Evolutionary conservation across 2,888 invertebrate genomes (phyloP).

Genomic region (Caenorhabditis drosophilae): DNA sequence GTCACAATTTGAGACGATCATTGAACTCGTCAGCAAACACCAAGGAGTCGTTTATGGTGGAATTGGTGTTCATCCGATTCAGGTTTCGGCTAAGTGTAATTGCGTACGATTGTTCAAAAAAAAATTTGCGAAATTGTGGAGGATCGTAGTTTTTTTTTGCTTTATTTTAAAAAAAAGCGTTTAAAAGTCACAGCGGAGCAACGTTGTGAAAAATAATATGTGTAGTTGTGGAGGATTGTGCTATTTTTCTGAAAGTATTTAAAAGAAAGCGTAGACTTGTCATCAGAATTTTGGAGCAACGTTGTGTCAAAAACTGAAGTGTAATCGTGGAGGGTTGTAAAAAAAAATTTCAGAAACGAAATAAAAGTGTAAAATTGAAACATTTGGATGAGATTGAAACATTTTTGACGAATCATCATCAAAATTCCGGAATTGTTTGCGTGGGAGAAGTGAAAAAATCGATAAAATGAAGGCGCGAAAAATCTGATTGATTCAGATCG

Average conservation of each 20-base stretch:
- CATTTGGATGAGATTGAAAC: constrained; percentile 69
- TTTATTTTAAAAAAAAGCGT: constrained; percentile 1
- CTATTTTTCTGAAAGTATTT: no score
- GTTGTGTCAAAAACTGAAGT: no score
- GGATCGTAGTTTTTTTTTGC: no score
- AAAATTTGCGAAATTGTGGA: no score
- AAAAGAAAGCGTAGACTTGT: no score
- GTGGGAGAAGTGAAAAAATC: constrained; percentile 69
- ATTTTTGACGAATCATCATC: constrained; percentile 65
- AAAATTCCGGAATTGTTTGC: constrained; percentile 65
- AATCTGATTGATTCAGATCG: constrained; percentile 61
- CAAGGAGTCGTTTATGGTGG: constrained; percentile 59
- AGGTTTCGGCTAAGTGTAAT: constrained; percentile 43
- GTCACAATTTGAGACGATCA: constrained; percentile 55
- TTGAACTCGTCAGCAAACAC: constrained; percentile 53
- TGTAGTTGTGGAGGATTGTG: constrained; percentile 17
- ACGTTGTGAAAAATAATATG: constrained; percentile 2
- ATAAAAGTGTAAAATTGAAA: constrained; percentile 47
- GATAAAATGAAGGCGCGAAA: neutral
- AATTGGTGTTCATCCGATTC: constrained; percentile 69
- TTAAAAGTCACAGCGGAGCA: no score
- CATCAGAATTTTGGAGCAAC: no score
- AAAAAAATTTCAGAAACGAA: constrained; percentile 35
- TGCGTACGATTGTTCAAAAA: no score
- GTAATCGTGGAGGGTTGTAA: neutral